phyloP scores from a whole-genome alignment of 2,113 vertebrate species.

The Origma solitaria region DNA sequence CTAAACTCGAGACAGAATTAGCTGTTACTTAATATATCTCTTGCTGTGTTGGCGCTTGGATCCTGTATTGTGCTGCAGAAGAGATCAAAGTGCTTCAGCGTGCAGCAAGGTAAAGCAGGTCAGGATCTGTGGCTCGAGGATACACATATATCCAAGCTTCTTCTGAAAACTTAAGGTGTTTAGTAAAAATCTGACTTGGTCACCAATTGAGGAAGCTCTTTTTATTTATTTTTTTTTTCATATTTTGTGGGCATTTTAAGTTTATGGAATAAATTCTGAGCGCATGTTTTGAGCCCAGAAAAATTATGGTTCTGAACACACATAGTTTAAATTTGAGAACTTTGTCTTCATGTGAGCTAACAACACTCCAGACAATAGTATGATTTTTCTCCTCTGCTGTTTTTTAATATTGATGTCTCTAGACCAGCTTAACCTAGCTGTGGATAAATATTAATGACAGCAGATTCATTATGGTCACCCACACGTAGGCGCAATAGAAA shows the following conservation, averaged over 20 bases:
- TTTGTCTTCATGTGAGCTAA: background rate
- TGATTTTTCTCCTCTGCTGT: background rate
- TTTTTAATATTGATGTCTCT: background rate
- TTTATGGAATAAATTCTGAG: background rate
- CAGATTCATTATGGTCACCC: background rate
- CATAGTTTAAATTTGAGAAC: background rate
- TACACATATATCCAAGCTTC: background rate
- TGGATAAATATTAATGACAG: background rate
- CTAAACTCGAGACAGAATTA: background rate
- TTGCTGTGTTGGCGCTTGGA: background rate
- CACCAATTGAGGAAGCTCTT: background rate
- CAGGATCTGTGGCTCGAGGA: background rate
- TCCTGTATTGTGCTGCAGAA: background rate
- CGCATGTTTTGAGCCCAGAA: background rate
- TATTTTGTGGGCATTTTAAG: background rate
- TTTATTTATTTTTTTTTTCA: background rate
- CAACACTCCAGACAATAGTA: background rate
- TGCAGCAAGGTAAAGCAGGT: constrained; percentile 15
- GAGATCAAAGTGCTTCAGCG: background rate
- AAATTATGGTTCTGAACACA: background rate
- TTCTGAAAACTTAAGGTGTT: background rate
- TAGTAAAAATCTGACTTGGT: background rate
- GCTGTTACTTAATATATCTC: background rate
- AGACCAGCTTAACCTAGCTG: background rate
- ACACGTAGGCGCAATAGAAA: background rate